Base-by-base conservation (phyloP, 2,113 vertebrate species). In the Cathartes aura region DNA sequence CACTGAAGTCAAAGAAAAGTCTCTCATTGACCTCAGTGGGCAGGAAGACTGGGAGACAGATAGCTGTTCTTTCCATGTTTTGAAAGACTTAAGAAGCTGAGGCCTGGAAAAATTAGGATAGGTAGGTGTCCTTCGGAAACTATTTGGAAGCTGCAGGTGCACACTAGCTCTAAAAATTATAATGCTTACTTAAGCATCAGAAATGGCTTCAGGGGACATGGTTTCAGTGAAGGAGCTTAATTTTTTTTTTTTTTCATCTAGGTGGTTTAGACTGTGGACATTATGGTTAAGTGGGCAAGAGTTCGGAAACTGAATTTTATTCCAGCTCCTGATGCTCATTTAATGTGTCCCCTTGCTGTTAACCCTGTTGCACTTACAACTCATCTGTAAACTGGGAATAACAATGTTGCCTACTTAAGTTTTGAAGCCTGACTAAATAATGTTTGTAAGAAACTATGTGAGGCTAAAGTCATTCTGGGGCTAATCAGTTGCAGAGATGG, bases 401-500 rank as follows among this genome's bases (percentile, higher is more conserved):
- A 55, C 32, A 36, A 15, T 48, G 27, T 94, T 84, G 36, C 80
- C 58, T 89, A 32, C 40, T 89, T 48, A 75, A 73, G 43, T 94
- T 87, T 87, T 89, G 94, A 96, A 95, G 72, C 48, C 66, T 91
- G 53, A 76, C 43, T 94, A 84, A 87, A 87, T 62, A 87, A 47
- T 86, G 32, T 63, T 87, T 91, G 48, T 85, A 87, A 95, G 87
- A 91, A 94, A 91, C 91, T 58, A 36, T 71, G 66, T 87, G 90
- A 93, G 71, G 84, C 92, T 84, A 71, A 88, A 95, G 70, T 90
- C 47, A 86, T 94, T 94, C 66, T 81, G 47, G 52, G 63, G 91
- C 93, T 97, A 96, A 97, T 96, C 89, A 90, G 59, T 93, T 95
- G 87, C 95, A 95, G 93, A 78, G 91, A 86, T 83, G 74, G 91